These are phyloP conservation scores for Pelvicachromis taeniatus DNA, from an alignment of 2,113 vertebrate genomes.

Conservation along the genomic window DNA sequence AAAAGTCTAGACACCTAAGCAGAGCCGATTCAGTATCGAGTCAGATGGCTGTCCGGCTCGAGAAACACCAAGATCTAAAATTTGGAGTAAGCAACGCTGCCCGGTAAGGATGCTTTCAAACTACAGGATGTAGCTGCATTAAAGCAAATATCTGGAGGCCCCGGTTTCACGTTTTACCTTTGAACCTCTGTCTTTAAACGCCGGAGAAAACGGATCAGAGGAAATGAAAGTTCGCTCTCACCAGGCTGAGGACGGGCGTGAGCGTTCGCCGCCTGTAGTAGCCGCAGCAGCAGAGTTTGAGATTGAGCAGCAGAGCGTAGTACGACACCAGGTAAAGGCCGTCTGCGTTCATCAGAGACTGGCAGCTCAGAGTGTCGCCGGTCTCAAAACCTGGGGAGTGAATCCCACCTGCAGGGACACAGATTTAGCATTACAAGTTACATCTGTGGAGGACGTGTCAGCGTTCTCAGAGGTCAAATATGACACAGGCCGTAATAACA, in stretches of 20 bases:
- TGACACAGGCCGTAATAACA: not conserved
- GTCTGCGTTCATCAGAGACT: slow-evolving; percentile 91
- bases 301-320: slow-evolving; percentile 90
- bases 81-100: not conserved
- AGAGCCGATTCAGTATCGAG: not conserved
- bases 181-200: not conserved
- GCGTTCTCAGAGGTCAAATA: not conserved
- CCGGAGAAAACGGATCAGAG: not conserved
- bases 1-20: rapidly evolving
- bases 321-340: slow-evolving; percentile 88
- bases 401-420: slow-evolving; percentile 77
- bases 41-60: not conserved
- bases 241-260: slow-evolving; percentile 31
- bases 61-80: not conserved
- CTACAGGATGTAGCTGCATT: not conserved
- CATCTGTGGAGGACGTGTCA: not conserved
- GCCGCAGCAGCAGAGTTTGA: slow-evolving; percentile 87
- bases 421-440: not conserved
- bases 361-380: slow-evolving; percentile 78
- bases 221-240: not conserved
- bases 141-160: not conserved
- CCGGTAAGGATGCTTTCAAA: not conserved
- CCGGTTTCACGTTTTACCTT: not conserved
- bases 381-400: slow-evolving; percentile 85
- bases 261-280: slow-evolving; percentile 84